These are phyloP conservation scores for Leptinotarsa peninsularis DNA, from an alignment of 2,888 invertebrate species.

Conservation along the genomic window DNA sequence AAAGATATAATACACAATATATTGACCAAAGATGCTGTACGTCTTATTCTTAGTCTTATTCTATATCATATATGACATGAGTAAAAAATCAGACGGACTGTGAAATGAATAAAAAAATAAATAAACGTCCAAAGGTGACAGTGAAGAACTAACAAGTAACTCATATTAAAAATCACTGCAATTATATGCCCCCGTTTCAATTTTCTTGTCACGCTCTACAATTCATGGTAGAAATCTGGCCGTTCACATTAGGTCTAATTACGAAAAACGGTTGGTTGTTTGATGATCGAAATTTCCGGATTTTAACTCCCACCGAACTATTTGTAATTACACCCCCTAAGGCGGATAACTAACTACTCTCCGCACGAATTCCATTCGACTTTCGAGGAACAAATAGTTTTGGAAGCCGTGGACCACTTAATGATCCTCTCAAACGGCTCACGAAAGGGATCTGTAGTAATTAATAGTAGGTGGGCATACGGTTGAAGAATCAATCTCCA, in stretches of 20 bases:
- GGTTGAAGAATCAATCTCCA: background rate
- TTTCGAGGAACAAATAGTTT: constrained; percentile 12
- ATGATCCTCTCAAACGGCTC: constrained; percentile 10
- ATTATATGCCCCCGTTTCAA: background rate
- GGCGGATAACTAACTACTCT: constrained; percentile 30
- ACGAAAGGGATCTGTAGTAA: constrained; percentile 1
- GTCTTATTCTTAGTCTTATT: no score
- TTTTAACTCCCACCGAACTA: constrained; percentile 36
- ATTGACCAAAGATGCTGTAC: no score
- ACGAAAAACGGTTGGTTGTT: background rate
- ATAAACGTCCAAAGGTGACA: no score
- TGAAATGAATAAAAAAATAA: no score
- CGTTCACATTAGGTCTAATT: constrained; percentile 1
- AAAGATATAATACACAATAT: no score
- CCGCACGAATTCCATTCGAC: constrained; percentile 16
- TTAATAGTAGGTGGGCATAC: constrained; percentile 12
- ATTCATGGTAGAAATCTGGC: background rate
- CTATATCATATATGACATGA: no score
- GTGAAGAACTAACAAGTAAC: no score
- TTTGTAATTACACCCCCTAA: constrained; percentile 34
- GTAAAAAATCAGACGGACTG: no score
- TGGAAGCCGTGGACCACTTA: constrained; percentile 18
- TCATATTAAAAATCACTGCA: background rate
- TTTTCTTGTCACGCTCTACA: background rate
- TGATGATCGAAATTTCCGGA: constrained; percentile 27